Evolutionary conservation across 2,888 invertebrate genomes (phyloP).

Genomic region (Orchestes rusci): DNA sequence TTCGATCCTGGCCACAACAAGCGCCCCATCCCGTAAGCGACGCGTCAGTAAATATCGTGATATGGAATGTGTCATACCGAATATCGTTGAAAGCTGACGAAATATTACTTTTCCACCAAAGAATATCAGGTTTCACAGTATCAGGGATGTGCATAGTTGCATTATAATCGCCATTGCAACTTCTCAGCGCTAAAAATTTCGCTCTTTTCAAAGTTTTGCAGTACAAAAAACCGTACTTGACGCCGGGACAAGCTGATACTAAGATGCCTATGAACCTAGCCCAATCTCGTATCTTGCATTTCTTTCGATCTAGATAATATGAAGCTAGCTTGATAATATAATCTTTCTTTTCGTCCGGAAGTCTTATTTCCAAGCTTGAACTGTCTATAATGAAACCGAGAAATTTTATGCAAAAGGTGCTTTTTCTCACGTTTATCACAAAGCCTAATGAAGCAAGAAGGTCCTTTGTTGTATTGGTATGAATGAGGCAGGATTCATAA

Average conservation of each 20-base stretch:
- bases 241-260: slow-evolving; percentile 10
- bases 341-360: slow-evolving; percentile 5
- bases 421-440: slow-evolving; percentile 6
- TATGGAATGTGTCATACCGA: not conserved
- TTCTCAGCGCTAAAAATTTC: slow-evolving; percentile 6
- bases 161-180: slow-evolving; percentile 1
- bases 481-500: slow-evolving; percentile 2
- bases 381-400: slow-evolving; percentile 4
- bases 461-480: not conserved
- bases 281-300: slow-evolving; percentile 4
- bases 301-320: not conserved
- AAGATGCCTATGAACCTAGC: slow-evolving; percentile 5
- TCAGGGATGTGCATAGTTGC: slow-evolving; percentile 2
- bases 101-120: slow-evolving; percentile 7
- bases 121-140: not conserved
- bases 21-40: slow-evolving; percentile 8
- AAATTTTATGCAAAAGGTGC: slow-evolving; percentile 6
- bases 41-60: slow-evolving; percentile 8
- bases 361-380: not conserved
- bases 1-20: slow-evolving; percentile 1
- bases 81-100: slow-evolving; percentile 1
- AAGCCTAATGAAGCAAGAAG: slow-evolving; percentile 7
- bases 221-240: slow-evolving; percentile 10
- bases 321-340: not conserved
- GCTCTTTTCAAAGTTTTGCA: slow-evolving; percentile 6